These are phyloP conservation scores for Corynorhinus townsendii DNA, from an alignment of 2,113 vertebrate genomes.

Conservation along the genomic window DNA sequence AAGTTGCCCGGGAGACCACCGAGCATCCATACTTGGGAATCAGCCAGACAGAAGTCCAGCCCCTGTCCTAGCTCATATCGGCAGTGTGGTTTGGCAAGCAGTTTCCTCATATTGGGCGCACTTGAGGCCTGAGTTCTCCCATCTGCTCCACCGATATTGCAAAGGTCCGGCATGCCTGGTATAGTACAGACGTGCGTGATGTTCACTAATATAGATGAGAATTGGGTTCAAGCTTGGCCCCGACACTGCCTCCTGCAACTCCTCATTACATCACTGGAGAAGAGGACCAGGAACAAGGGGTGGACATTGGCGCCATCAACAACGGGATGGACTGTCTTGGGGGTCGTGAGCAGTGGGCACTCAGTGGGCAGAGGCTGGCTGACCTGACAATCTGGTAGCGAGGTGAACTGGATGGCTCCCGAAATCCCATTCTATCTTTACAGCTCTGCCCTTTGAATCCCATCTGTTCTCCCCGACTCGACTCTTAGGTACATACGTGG, in stretches of 20 bases:
- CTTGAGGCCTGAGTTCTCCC: not conserved
- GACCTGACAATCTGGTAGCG: not conserved
- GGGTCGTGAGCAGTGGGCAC: not conserved
- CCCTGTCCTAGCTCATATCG: rapidly evolving
- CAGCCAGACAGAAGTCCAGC: not conserved
- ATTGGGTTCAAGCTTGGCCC: not conserved
- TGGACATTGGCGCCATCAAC: not conserved
- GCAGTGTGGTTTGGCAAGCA: not conserved
- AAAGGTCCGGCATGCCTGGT: not conserved
- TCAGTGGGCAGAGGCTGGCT: not conserved
- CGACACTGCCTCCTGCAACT: not conserved
- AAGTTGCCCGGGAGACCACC: not conserved
- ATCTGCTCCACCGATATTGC: not conserved
- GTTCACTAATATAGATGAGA: rapidly evolving
- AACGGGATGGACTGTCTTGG: rapidly evolving
- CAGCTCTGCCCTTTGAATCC: not conserved
- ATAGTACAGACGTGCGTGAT: not conserved
- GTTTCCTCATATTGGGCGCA: no score
- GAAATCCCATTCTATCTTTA: not conserved
- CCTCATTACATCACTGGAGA: not conserved
- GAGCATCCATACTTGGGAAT: not conserved
- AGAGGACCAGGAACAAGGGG: not conserved
- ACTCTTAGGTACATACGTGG: not conserved
- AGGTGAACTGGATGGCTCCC: not conserved
- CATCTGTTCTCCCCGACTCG: not conserved